phyloP scores from a whole-genome alignment of 2,797 vertebrate genomes.

The Apodemus agrarius region DNA sequence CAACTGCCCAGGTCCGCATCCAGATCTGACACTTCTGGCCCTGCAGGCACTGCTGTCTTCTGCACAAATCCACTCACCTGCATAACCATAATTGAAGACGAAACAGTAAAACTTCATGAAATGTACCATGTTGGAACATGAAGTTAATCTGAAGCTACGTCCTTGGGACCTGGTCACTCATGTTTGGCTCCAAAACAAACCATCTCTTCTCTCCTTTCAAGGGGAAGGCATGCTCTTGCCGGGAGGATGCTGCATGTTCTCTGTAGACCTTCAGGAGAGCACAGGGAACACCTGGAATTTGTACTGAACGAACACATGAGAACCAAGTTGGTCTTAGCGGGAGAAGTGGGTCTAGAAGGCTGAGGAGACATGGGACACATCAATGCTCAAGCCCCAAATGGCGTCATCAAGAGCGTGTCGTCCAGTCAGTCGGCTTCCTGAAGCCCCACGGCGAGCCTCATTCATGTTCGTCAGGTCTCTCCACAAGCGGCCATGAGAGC shows the following conservation, averaged over 20 bases:
- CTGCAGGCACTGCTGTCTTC: too few relatives aligned
- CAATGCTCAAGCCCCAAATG: too few relatives aligned
- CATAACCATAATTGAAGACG: neutral
- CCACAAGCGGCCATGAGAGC: neutral
- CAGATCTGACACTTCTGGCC: neutral
- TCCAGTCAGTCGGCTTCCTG: neutral
- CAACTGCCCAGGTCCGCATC: too few relatives aligned
- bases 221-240: neutral
- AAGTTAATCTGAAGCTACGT: neutral
- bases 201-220: neutral
- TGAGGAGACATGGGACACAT: too few relatives aligned
- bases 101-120: neutral
- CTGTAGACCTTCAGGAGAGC: neutral
- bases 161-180: neutral
- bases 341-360: neutral
- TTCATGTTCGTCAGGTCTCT: neutral
- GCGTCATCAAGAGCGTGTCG: too few relatives aligned
- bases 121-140: neutral
- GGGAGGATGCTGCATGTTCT: neutral
- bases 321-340: neutral
- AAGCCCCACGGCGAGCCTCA: neutral
- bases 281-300: neutral
- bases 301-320: neutral
- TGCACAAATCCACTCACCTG: neutral
- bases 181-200: neutral